A percentile compares a stretch with the other conserved stretches of the same genome.
These are phyloP conservation scores for Enteromius viviparus DNA, from an alignment of 2,797 vertebrate species.

Conservation along the genomic window DNA sequence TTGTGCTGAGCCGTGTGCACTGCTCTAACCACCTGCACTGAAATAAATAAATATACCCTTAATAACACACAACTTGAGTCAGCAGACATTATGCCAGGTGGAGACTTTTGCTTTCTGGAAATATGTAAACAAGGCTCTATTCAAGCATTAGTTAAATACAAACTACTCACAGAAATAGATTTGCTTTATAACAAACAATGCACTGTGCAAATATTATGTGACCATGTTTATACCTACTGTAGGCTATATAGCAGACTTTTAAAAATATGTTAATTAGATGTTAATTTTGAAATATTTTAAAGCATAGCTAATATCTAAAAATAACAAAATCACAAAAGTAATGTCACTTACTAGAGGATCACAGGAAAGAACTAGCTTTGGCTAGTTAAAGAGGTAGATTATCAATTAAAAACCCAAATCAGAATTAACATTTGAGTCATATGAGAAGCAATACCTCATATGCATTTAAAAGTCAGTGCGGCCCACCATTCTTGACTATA, in stretches of 20 bases:
- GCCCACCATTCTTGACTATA: background rate
- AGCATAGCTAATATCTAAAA: background rate
- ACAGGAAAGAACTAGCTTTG: background rate
- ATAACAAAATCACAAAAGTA: background rate
- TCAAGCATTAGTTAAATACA: background rate
- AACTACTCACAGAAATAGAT: conserved; percentile 2
- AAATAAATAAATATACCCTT: conserved; percentile 26
- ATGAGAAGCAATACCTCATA: background rate
- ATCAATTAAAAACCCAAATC: background rate
- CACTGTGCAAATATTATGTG: background rate
- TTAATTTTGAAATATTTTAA: background rate
- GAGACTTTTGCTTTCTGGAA: conserved; percentile 29
- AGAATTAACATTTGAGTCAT: background rate
- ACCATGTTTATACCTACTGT: background rate
- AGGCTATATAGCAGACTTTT: background rate
- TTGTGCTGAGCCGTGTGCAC: conserved; percentile 53
- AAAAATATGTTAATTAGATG: background rate
- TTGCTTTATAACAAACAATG: background rate
- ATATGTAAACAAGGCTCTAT: background rate
- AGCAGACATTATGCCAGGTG: conserved; percentile 52
- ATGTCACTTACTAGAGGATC: conserved; percentile 4
- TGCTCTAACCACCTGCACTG: conserved; percentile 47
- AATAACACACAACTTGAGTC: conserved; percentile 43
- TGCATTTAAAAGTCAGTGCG: background rate
- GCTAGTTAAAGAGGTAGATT: background rate